Percentiles rank a stretch among this genome's conserved stretches.
phyloP scores from a whole-genome alignment of 2,797 vertebrate genomes.

The Sebastes elongatus region DNA sequence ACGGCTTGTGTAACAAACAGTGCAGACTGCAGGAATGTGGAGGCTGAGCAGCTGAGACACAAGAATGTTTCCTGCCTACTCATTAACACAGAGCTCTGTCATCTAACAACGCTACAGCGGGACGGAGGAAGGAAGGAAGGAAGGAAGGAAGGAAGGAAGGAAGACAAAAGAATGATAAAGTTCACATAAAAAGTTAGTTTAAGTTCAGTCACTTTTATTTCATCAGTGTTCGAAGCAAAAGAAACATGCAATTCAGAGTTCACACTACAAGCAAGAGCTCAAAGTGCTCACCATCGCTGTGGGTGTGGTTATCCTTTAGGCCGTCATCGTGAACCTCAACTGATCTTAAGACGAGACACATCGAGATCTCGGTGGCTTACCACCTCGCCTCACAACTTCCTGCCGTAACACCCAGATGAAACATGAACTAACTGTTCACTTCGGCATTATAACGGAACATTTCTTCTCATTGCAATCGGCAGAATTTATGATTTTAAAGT shows the following conservation, averaged over 20 bases:
- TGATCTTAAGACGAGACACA: background rate
- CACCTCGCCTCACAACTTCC: background rate
- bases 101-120: background rate
- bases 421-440: background rate
- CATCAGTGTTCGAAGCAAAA: background rate
- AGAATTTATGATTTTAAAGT: background rate
- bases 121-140: background rate
- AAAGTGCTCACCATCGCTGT: background rate
- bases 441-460: background rate
- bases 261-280: background rate
- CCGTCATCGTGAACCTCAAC: too few species aligned
- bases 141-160: background rate
- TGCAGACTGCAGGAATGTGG: slow-evolving; percentile 44
- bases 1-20: slow-evolving; percentile 19
- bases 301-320: background rate
- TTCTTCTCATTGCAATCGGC: background rate
- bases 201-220: background rate
- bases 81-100: slow-evolving; percentile 39
- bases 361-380: background rate
- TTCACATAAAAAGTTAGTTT: background rate
- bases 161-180: background rate
- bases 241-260: background rate
- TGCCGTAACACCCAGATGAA: background rate
- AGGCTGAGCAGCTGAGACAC: slow-evolving; percentile 39
- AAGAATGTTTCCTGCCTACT: slow-evolving; percentile 54